Percentiles rank a stretch among this genome's conserved stretches.
These are phyloP conservation scores for Celastrina argiolus DNA, from an alignment of 2,888 invertebrate genomes.

Conservation along the genomic window DNA sequence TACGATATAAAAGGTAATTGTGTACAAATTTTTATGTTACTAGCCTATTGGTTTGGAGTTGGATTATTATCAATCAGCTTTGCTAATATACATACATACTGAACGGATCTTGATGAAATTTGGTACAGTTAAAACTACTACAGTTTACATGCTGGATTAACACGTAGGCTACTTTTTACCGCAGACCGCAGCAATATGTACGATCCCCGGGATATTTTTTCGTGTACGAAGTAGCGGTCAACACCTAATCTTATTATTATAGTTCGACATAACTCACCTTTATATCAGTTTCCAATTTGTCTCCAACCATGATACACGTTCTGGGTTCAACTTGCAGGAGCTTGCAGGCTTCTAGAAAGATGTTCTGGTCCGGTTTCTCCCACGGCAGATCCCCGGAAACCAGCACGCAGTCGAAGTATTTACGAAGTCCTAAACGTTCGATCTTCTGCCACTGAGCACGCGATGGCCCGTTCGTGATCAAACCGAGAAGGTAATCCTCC, in stretches of 20 bases:
- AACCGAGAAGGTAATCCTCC: constrained; percentile 85
- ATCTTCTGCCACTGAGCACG: constrained; percentile 94
- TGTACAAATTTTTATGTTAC: too few relatives aligned
- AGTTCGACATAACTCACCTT: constrained; percentile 57
- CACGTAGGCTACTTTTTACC: too few relatives aligned
- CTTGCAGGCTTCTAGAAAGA: constrained; percentile 89
- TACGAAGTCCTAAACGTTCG: constrained; percentile 81
- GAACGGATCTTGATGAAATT: too few relatives aligned
- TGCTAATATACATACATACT: too few relatives aligned
- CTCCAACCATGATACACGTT: constrained; percentile 91
- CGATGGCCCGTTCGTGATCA: constrained; percentile 92
- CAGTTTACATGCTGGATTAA: too few relatives aligned
- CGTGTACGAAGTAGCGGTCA: too few relatives aligned
- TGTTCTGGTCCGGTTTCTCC: constrained; percentile 90
- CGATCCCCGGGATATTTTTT: too few relatives aligned
- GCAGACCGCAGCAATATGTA: too few relatives aligned
- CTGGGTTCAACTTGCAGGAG: constrained; percentile 84
- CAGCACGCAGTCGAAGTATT: constrained; percentile 87
- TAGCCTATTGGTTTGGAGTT: too few relatives aligned
- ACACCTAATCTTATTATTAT: neutral
- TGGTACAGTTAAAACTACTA: too few relatives aligned
- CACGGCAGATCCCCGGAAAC: constrained; percentile 91
- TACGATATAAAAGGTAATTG: too few relatives aligned
- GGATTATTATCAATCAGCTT: too few relatives aligned
- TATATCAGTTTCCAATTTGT: constrained; percentile 92